Conservation (phyloP, 2,888 invertebrate genomes). For the Eurois occulta region DNA sequence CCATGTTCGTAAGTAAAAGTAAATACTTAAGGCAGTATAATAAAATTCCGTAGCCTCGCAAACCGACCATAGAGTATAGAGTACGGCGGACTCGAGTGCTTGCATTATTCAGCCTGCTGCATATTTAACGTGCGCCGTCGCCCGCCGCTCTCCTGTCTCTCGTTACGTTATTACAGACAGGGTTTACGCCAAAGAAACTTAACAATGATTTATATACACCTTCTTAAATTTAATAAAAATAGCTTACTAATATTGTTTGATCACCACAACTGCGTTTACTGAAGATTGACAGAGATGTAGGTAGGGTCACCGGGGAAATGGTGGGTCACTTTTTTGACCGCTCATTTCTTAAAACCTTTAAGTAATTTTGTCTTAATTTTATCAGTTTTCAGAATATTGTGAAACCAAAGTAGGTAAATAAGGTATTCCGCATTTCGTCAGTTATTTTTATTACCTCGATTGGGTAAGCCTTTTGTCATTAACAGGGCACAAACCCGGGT, state of each 20-base stretch:
- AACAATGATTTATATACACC: slow-evolving; percentile 39
- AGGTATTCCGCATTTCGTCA: too few relatives aligned
- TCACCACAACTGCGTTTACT: background rate
- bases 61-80: slow-evolving; percentile 53
- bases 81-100: slow-evolving; percentile 63
- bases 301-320: background rate
- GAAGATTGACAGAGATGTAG: background rate
- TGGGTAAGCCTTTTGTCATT: too few relatives aligned
- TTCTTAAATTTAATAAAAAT: slow-evolving; percentile 10
- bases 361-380: too few relatives aligned
- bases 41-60: slow-evolving; percentile 61
- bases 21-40: slow-evolving; percentile 62
- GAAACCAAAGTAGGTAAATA: too few relatives aligned
- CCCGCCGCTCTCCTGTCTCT: slow-evolving; percentile 56
- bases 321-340: background rate
- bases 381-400: too few relatives aligned
- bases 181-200: slow-evolving; percentile 40
- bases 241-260: background rate
- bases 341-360: background rate
- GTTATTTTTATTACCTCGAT: too few relatives aligned
- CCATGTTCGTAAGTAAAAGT: slow-evolving; percentile 52
- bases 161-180: slow-evolving; percentile 46
- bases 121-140: slow-evolving; percentile 75
- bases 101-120: slow-evolving; percentile 80
- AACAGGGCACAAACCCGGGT: too few relatives aligned